phyloP scores from a whole-genome alignment of 2,888 invertebrate species.

The Ceraclea dissimilis region DNA sequence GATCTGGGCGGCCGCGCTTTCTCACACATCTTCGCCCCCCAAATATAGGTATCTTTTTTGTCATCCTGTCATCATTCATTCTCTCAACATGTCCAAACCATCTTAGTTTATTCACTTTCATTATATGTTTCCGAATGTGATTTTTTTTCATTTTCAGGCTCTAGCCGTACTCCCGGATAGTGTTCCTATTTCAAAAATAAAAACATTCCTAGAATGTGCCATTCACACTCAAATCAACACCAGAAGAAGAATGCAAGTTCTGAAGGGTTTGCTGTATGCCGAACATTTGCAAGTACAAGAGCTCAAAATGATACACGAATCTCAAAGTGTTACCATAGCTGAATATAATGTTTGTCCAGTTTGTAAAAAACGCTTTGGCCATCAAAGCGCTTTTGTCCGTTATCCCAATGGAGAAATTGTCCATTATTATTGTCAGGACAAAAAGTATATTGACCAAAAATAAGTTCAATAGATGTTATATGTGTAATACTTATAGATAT shows the following conservation, averaged over 20 bases:
- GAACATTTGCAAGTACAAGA: slow-evolving; percentile 81
- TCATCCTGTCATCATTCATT: no score
- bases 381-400: slow-evolving; percentile 88
- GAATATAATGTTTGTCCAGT: slow-evolving; percentile 85
- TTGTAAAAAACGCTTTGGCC: slow-evolving; percentile 89
- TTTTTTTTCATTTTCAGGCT: no score
- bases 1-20: no score
- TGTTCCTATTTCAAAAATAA: slow-evolving; percentile 68
- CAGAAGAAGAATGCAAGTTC: slow-evolving; percentile 66
- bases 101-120: no score
- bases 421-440: slow-evolving; percentile 71
- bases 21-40: no score
- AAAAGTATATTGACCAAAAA: slow-evolving; percentile 9
- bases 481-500: not conserved
- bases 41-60: no score
- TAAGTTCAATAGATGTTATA: not conserved
- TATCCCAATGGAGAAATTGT: slow-evolving; percentile 88
- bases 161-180: slow-evolving; percentile 73
- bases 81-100: no score
- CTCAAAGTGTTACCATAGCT: slow-evolving; percentile 74
- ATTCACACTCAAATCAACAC: slow-evolving; percentile 66
- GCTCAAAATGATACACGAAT: slow-evolving; percentile 70
- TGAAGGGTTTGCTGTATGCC: slow-evolving; percentile 76
- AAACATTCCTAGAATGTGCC: slow-evolving; percentile 72
- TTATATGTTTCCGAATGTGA: no score